These are phyloP conservation scores for Alligator sinensis DNA, from an alignment of 2,113 vertebrate genomes.

Conservation along the genomic window DNA sequence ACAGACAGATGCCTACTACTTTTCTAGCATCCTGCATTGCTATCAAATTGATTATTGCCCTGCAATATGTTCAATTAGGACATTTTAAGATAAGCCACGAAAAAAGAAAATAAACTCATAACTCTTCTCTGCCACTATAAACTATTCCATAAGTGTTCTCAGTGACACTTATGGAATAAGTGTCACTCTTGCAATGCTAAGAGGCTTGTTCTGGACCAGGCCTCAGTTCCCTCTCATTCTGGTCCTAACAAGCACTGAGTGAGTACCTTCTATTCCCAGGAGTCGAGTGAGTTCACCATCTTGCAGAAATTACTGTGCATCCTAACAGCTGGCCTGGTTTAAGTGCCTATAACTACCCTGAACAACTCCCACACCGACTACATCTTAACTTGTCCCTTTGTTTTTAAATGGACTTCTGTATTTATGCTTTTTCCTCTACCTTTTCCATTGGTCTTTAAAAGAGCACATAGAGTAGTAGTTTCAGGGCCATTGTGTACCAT, in stretches of 20 bases:
- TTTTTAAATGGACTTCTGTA: background rate
- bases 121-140: background rate
- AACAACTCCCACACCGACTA: background rate
- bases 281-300: fast-evolving
- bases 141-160: background rate
- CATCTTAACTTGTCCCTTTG: background rate
- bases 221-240: background rate
- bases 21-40: background rate
- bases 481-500: background rate
- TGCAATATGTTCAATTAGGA: background rate
- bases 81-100: background rate
- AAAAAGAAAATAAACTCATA: background rate
- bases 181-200: background rate
- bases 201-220: background rate
- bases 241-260: fast-evolving
- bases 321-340: background rate
- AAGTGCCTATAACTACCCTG: background rate
- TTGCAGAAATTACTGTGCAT: background rate
- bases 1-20: background rate
- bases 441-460: background rate
- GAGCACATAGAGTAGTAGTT: fast-evolving
- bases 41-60: fast-evolving
- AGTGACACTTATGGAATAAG: too few relatives aligned
- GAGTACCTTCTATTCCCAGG: background rate
- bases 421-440: background rate